These are phyloP conservation scores for Proterorhinus semilunaris DNA, from an alignment of 2,113 vertebrate genomes.

Conservation along the genomic window DNA sequence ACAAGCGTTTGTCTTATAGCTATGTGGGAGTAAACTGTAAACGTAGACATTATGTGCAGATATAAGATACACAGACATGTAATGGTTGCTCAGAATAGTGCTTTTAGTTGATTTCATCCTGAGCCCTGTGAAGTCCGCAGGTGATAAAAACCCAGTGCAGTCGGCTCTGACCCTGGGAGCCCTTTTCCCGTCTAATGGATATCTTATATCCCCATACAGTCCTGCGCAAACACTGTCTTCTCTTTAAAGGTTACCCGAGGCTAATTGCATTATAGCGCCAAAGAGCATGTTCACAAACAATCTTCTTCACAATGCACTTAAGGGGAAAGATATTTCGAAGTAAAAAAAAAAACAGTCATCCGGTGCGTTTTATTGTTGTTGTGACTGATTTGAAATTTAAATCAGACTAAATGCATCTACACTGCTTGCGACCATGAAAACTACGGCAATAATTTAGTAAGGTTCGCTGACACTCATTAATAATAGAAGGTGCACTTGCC, in stretches of 20 bases:
- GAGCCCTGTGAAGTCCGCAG: not conserved
- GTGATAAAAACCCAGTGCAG: conserved; percentile 1
- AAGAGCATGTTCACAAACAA: not conserved
- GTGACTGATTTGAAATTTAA: conserved; percentile 8
- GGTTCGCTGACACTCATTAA: conserved; percentile 6
- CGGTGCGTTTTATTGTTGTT: not conserved
- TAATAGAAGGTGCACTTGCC: conserved; percentile 2
- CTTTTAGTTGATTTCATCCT: not conserved
- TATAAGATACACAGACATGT: not conserved
- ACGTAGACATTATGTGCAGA: no score
- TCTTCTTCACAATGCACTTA: not conserved
- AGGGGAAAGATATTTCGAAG: not conserved
- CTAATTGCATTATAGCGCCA: not conserved
- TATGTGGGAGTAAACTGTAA: no score
- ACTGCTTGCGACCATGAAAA: conserved; percentile 4
- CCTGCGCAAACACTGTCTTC: not conserved
- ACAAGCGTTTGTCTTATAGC: no score
- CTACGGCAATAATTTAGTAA: conserved; percentile 4
- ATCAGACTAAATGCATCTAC: not conserved
- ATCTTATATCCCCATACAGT: not conserved
- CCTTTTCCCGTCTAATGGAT: conserved; percentile 4
- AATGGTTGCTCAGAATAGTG: not conserved
- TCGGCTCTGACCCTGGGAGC: not conserved
- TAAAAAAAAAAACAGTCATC: not conserved
- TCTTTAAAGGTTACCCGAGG: conserved; percentile 1